Base-by-base conservation (phyloP, 2,113 vertebrate genomes). In the Telmatochromis sp. region DNA sequence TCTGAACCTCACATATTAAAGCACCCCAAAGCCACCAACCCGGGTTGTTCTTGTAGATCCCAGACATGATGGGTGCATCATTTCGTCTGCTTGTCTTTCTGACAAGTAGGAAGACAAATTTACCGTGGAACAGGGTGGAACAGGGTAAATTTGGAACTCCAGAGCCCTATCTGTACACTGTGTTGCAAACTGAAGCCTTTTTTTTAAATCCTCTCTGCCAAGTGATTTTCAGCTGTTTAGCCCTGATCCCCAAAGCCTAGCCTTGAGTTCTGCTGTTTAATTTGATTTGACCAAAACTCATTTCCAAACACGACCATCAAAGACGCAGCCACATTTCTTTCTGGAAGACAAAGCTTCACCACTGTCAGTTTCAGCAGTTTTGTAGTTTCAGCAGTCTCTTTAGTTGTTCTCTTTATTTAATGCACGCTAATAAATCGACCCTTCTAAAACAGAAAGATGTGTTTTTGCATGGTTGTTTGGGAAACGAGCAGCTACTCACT, bases 321-420 rank as follows among this genome's bases (percentile, higher is more conserved):
- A 7, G 9, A 37, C 3, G 0, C 60, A 37, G 31, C 17, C 17
- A 65, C 17, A 37, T 65, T 65, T 65, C 60, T n/a, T 37, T 35
- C 10, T 65, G 19, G 63, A 68, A 68, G 63, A 68, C 33, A 21
- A 65, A 35, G 4, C 4, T 65, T n/a, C 60, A n/a, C 2, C 60
- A 65, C 33, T 37, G 31, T 35, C 58, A 35, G 31, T 35, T 63
- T 3, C 40, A 42, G 40, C 40, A 42, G 40, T 14, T 63, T 63
- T 63, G 31, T 35, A 63, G 58, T 63, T 63, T 63, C 58, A 63
- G 31, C 58, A 63, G 58, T 63, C 58, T 63, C 31, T 63, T 63
- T 63, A 63, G 58, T 63, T 63, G 17, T 63, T 63, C 58, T 63
- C 1, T 63, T 63, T 63, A 35, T 19, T 35, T 35, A 35, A 63